A percentile compares a stretch with the other conserved stretches of the same genome.
Conservation (phyloP, 2,797 vertebrate genomes). For the Enteromius paludinosus region DNA sequence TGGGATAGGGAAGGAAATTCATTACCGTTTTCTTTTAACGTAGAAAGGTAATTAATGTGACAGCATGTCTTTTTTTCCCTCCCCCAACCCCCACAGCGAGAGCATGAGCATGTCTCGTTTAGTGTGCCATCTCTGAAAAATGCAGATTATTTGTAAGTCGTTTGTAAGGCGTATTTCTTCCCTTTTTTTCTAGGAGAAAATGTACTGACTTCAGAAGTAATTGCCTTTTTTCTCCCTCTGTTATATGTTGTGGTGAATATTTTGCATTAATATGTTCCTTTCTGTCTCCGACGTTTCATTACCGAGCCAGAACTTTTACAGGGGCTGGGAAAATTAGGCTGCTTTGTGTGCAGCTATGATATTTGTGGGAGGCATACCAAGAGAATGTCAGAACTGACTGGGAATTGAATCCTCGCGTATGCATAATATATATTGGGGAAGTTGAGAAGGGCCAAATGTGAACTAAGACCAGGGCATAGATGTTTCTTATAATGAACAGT, state of each 20-base stretch:
- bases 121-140: constrained; percentile 47
- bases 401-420: constrained; percentile 25
- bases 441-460: constrained; percentile 25
- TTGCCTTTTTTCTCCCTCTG: constrained; percentile 49
- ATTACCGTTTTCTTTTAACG: constrained; percentile 66
- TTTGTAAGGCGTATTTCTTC: constrained; percentile 57
- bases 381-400: constrained; percentile 37
- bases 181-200: constrained; percentile 41
- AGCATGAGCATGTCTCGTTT: constrained; percentile 50
- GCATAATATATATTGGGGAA: constrained; percentile 29
- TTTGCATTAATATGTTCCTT: constrained; percentile 44
- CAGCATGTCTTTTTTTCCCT: constrained; percentile 58
- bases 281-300: constrained; percentile 42
- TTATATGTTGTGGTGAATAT: constrained; percentile 48
- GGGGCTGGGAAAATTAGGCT: constrained; percentile 42
- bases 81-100: constrained; percentile 18
- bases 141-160: constrained; percentile 59
- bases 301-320: constrained; percentile 29
- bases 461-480: constrained; percentile 24
- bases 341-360: constrained; percentile 44
- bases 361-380: constrained; percentile 42
- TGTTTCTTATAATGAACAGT: constrained; percentile 47
- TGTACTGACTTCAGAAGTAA: constrained; percentile 42
- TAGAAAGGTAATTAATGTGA: constrained; percentile 72
- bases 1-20: constrained; percentile 67